Conservation (phyloP, 2,113 vertebrate genomes). For the Grammomys surdaster region DNA sequence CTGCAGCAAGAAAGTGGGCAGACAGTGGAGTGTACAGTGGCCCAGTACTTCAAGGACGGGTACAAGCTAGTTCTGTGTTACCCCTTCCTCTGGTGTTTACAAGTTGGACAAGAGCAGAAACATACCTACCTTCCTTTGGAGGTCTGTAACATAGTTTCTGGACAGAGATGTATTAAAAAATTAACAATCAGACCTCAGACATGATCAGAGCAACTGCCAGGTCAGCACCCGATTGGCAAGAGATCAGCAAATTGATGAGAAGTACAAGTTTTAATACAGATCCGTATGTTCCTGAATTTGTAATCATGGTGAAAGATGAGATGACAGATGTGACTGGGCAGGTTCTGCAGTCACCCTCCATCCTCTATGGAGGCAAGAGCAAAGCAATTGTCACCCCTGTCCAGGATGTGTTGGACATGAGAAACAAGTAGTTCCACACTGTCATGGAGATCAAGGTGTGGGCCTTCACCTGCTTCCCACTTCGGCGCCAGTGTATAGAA, state of each 20-base stretch:
- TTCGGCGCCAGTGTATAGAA: slow-evolving; percentile 97
- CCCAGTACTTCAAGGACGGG: slow-evolving; percentile 99
- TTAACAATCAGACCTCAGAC: slow-evolving; percentile 99
- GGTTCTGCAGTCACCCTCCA: slow-evolving; percentile 97
- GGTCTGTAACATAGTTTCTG: slow-evolving; percentile 99
- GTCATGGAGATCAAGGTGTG: slow-evolving; percentile 99
- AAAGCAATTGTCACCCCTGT: slow-evolving; percentile 98
- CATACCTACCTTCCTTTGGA: slow-evolving; percentile 98
- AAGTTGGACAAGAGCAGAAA: slow-evolving; percentile 99
- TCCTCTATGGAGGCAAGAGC: slow-evolving; percentile 98
- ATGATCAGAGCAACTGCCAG: slow-evolving; percentile 99
- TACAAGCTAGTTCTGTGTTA: slow-evolving; percentile 98
- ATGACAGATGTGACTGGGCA: slow-evolving; percentile 99
- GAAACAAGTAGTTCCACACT: slow-evolving; percentile 99
- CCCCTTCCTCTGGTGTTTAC: slow-evolving; percentile 98
- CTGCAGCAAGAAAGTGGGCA: slow-evolving; percentile 98
- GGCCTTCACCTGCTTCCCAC: slow-evolving; percentile 99
- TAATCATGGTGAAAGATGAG: slow-evolving; percentile 97
- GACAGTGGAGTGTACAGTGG: slow-evolving; percentile 99
- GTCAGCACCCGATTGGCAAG: slow-evolving; percentile 97
- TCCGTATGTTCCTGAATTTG: slow-evolving; percentile 97
- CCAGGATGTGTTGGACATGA: slow-evolving; percentile 96
- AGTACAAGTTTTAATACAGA: slow-evolving; percentile 99
- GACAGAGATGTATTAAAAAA: slow-evolving; percentile 99
- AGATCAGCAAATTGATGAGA: slow-evolving; percentile 99